Evolutionary conservation across 2,888 invertebrate species (phyloP), one percentile per base, ranked within the genome.

Genomic region (Cantharis rustica): DNA sequence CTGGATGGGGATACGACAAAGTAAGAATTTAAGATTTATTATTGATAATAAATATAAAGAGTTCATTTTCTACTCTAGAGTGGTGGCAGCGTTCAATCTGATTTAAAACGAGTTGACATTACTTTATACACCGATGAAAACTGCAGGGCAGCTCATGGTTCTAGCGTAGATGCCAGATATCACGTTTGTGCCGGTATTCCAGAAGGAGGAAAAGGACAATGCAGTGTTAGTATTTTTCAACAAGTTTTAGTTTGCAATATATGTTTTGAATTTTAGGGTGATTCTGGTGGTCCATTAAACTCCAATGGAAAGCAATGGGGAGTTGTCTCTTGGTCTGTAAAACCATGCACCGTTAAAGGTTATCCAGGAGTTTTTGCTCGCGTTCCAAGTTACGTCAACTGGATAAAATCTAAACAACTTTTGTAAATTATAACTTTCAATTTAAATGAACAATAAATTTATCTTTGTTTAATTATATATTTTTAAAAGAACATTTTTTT

Each of bases 341-440:
- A 89, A 78, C 89, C 89, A 3, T 89, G 89, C 68, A 84, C 89
- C 0, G 80, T 84, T 4, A 84, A 86, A 2, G 88, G 87, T 5
- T 88, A 86, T 80, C 89, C 89, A 0, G 89, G 89, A 4, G 89
- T 89, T 5, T 89, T 87, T 69, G 87, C 89, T 1, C 87, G 87
- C 78, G 88, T 89, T 2, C 84, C 89, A 3, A 79, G 71, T 13
- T 86, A 81, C 71, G 76, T 84, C 23, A 80, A 82, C 64, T 86
- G 86, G 86, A 86, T 86, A 69, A 79, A 75, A 13, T 0, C 9
- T 1, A 66, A 66, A 47, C 47, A n/a, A 13, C 7, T n/a, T 47
- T 47, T 47, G n/a, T 47, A 47, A 31, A 23, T 23, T 23, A 23
- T 1, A 23, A 23, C 0, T 23, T 23, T 9, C 7, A 23, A 23